Evolutionary conservation across 64 coral and sea anemone species (phyloP).

Genomic region (Actinia tenebrosa): DNA sequence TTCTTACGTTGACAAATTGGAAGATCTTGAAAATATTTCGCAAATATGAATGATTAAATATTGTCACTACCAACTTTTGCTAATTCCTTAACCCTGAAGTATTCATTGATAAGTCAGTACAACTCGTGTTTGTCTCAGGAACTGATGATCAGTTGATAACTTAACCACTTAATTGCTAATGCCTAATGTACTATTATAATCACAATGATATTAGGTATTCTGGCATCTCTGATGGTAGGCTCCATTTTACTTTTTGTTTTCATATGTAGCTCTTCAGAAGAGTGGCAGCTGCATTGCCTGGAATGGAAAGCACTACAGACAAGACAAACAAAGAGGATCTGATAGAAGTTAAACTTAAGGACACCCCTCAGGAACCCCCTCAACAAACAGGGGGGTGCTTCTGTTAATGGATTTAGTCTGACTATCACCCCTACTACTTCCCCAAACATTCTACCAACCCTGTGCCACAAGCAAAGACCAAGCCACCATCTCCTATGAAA

Average conservation of each 20-base stretch:
- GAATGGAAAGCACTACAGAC: slow-evolving; percentile 99
- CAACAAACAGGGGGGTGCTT: slow-evolving; percentile 82
- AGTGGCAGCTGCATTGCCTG: slow-evolving; percentile 95
- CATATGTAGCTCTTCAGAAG: slow-evolving; percentile 84
- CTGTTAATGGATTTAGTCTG: slow-evolving; percentile 16
- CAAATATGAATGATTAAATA: too few species aligned
- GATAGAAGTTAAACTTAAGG: slow-evolving; percentile 96
- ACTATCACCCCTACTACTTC: background rate
- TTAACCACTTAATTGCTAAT: background rate
- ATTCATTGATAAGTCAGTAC: background rate
- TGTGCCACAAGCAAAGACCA: background rate
- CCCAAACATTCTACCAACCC: background rate
- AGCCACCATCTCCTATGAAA: background rate
- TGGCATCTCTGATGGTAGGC: slow-evolving; percentile 35
- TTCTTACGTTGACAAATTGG: too few species aligned
- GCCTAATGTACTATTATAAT: background rate
- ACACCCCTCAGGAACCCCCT: slow-evolving; percentile 76
- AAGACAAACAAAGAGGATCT: slow-evolving; percentile 95
- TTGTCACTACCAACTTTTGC: too few species aligned
- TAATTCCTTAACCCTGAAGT: background rate
- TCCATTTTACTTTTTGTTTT: slow-evolving; percentile 30
- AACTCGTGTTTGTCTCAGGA: slow-evolving; percentile 6
- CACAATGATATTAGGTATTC: background rate
- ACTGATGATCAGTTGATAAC: slow-evolving; percentile 3
- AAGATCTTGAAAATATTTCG: too few species aligned